phyloP scores from a whole-genome alignment of 1,140 invertebrate species.

The Drosophila sulfurigaster region DNA sequence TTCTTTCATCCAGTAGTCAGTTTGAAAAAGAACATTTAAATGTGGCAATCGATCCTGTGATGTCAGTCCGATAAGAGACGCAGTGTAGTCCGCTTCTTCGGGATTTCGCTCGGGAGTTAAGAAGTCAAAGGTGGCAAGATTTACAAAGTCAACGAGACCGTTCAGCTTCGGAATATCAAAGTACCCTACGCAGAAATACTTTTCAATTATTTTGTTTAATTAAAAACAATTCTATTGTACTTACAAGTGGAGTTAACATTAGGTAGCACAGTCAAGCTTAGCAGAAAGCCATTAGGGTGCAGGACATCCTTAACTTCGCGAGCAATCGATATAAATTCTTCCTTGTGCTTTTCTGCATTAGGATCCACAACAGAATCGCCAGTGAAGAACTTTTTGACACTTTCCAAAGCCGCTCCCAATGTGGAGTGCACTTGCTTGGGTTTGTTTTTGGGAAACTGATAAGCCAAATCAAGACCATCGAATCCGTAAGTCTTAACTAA shows the following conservation, averaged over 20 bases:
- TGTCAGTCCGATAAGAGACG: constrained; percentile 85
- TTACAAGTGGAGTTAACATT: constrained; percentile 91
- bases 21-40: constrained; percentile 87
- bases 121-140: constrained; percentile 92
- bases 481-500: constrained; percentile 91
- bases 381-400: constrained; percentile 87
- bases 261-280: constrained; percentile 90
- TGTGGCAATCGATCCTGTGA: constrained; percentile 56
- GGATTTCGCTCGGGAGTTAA: constrained; percentile 90
- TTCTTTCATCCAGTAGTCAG: constrained; percentile 88
- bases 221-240: constrained; percentile 29
- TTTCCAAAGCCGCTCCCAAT: constrained; percentile 86
- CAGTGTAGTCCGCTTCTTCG: constrained; percentile 90
- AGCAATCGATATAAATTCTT: constrained; percentile 90
- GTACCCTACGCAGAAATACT: constrained; percentile 85
- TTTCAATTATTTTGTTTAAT: neutral
- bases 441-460: constrained; percentile 92
- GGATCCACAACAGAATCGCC: constrained; percentile 90
- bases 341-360: constrained; percentile 89
- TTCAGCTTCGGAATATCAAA: constrained; percentile 89
- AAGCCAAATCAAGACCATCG: constrained; percentile 93
- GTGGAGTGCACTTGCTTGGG: constrained; percentile 90
- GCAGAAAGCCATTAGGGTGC: constrained; percentile 87
- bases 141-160: constrained; percentile 91
- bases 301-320: constrained; percentile 90